These are phyloP conservation scores for Oncorhynchus tshawytscha DNA, from an alignment of 2,113 vertebrate genomes.

Conservation along the genomic window DNA sequence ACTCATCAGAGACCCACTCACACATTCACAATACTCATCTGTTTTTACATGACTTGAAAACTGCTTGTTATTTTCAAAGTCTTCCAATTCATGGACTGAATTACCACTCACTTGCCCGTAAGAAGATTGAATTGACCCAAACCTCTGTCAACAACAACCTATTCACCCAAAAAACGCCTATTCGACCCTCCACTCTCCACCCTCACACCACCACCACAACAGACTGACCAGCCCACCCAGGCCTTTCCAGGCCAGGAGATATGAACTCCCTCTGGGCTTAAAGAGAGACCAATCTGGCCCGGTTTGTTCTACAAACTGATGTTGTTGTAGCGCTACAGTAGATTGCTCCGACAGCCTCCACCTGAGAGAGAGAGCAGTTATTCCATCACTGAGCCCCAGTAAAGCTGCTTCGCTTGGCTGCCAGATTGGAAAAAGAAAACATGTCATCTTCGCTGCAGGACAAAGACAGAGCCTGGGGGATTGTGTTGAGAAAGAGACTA, in stretches of 20 bases:
- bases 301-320: neutral
- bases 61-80: too few species aligned
- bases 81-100: too few species aligned
- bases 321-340: neutral
- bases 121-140: too few species aligned
- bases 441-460: constrained; percentile 2
- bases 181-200: neutral
- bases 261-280: neutral
- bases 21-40: too few species aligned
- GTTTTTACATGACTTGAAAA: too few species aligned
- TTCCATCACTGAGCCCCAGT: neutral
- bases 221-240: constrained; percentile 6
- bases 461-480: too few species aligned
- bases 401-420: neutral
- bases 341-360: neutral
- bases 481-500: neutral
- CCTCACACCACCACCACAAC: neutral
- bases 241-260: neutral
- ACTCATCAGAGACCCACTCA: too few species aligned
- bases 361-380: neutral
- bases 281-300: neutral
- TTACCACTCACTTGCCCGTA: too few species aligned
- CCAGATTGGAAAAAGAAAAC: constrained; percentile 1
- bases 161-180: neutral
- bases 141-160: neutral